phyloP scores from a whole-genome alignment of 2,888 invertebrate genomes.

The Diaperis boleti region DNA sequence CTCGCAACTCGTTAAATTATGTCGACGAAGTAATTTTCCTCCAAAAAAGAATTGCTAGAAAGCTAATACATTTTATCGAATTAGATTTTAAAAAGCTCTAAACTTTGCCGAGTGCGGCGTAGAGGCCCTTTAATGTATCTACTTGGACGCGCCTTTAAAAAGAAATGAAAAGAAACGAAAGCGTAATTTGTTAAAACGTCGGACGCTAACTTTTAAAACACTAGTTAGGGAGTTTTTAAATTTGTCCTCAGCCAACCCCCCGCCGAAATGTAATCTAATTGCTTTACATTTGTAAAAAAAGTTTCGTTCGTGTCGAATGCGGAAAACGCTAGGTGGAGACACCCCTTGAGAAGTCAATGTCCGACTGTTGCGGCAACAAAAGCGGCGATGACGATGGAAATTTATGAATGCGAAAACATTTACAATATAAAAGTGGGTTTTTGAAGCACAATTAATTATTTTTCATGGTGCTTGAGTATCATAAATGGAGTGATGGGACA shows the following conservation, averaged over 20 bases:
- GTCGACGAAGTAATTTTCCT: slow-evolving; percentile 49
- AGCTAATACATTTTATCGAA: slow-evolving; percentile 56
- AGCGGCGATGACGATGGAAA: slow-evolving; percentile 54
- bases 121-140: slow-evolving; percentile 56
- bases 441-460: slow-evolving; percentile 66
- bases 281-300: slow-evolving; percentile 40
- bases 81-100: slow-evolving; percentile 61
- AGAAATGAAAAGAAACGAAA: slow-evolving; percentile 64
- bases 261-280: slow-evolving; percentile 60
- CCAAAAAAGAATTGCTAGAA: slow-evolving; percentile 50
- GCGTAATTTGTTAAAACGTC: slow-evolving; percentile 67
- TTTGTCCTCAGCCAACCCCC: slow-evolving; percentile 61
- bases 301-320: slow-evolving; percentile 1
- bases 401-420: slow-evolving; percentile 50
- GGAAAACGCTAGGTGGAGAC: too few relatives aligned
- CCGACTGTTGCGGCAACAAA: slow-evolving; percentile 40
- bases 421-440: slow-evolving; percentile 58
- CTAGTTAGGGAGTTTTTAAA: slow-evolving; percentile 66
- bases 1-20: slow-evolving; percentile 41
- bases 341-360: too few relatives aligned
- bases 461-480: slow-evolving; percentile 66
- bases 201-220: slow-evolving; percentile 66
- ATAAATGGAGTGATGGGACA: slow-evolving; percentile 57
- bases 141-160: slow-evolving; percentile 61
- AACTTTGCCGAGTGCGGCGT: slow-evolving; percentile 55